Base-by-base conservation (phyloP, 2,888 invertebrate species). In the Phortica okadai region DNA sequence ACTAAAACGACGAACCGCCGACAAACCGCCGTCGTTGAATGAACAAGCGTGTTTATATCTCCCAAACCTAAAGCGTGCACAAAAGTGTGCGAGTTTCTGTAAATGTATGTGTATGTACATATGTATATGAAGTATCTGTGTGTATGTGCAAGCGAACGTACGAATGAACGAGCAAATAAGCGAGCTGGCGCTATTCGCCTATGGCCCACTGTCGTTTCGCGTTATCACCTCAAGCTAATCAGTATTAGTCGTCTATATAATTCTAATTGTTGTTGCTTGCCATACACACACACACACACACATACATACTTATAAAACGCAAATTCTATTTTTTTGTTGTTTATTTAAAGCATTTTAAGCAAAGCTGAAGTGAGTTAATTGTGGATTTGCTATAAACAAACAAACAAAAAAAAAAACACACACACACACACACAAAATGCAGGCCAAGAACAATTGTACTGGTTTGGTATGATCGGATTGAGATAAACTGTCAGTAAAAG, bases 311-410 rank as follows among this genome's bases (percentile, higher is more conserved):
- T 70, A 79, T 72, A 76, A 25, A 62, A 62, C 62, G 25, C 62
- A 25, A 62, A 77, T 74, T 82, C 78, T 80, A 87, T 84, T 87
- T 80, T 84, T 87, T 80, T 82, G 85, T 85, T 80, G 62, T 62
- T n/a, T 6, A 62, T 62, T 62, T 62, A 62, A 62, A 25, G 62
- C 25, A 62, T 16, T 62, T 56, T 16, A 33, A 33, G 33, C 33
- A 33, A 33, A 33, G 33, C 33, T 33, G 4, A 33, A 33, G 33
- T 33, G 33, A 33, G 33, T 33, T 33, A 33, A 33, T 33, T 33
- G 1, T 33, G 33, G 50, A 50, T 81, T 83, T 83, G 78, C 74
- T 74, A 79, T 75, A 77, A 56, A 75, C 50, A 78, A 76, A 16
- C 44, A 16, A 66, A 3, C 64, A 73, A 14, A 66, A 41, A 69